Percentiles rank a stretch among this genome's conserved stretches.
Conservation (phyloP, 2,888 invertebrate genomes). For the Hybos culiciformis region DNA sequence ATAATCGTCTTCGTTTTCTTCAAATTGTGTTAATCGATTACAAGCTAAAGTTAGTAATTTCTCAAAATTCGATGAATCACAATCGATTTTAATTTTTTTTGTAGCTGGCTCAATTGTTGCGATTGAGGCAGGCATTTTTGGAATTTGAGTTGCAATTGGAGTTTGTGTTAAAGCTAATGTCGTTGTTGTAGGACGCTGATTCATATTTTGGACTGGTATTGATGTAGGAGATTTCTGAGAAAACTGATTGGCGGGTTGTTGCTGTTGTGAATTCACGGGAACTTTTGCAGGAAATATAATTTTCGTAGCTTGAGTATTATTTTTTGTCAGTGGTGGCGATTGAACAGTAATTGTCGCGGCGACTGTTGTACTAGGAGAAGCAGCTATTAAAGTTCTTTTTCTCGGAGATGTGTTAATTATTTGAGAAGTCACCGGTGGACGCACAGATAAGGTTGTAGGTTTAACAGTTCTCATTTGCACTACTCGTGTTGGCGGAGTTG, state of each 20-base stretch:
- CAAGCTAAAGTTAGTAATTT: conserved; percentile 28
- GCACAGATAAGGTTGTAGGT: neutral
- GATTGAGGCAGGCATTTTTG: neutral
- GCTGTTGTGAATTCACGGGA: neutral
- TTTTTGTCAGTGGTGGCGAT: neutral
- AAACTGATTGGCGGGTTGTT: conserved; percentile 7
- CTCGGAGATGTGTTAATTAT: neutral
- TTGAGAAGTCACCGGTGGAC: neutral
- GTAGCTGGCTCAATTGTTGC: conserved; percentile 14
- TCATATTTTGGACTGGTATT: no score
- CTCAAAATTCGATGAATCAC: conserved; percentile 28
- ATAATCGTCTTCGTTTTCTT: conserved; percentile 25
- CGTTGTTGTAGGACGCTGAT: no score
- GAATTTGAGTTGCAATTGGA: conserved; percentile 1
- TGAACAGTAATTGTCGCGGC: neutral
- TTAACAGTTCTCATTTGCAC: neutral
- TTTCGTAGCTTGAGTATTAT: neutral
- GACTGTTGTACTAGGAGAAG: neutral
- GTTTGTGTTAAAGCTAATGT: conserved; percentile 7
- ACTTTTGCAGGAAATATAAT: no score
- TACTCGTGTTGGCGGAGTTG: neutral
- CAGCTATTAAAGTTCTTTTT: neutral
- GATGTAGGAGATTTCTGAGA: conserved; percentile 12
- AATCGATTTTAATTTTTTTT: conserved; percentile 26
- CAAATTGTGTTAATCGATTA: conserved; percentile 23